A percentile compares a stretch with the other conserved stretches of the same genome.
These are phyloP conservation scores for Phrynocephalus forsythii DNA, from an alignment of 2,797 vertebrate genomes.

Conservation along the genomic window DNA sequence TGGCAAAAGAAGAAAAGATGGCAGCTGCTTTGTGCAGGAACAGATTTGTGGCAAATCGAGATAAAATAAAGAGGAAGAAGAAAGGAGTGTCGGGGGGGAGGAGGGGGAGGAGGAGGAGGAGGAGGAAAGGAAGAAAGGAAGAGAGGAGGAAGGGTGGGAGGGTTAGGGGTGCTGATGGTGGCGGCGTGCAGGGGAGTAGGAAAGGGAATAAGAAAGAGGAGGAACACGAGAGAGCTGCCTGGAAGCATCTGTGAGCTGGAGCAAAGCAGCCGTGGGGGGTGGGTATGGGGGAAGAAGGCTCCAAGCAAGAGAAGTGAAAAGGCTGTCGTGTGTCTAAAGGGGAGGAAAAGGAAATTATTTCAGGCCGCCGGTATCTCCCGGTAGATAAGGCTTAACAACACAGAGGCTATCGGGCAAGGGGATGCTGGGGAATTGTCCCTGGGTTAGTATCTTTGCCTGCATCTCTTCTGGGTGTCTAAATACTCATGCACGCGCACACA, in stretches of 20 bases:
- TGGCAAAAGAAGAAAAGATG: constrained; percentile 80
- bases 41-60: constrained; percentile 81
- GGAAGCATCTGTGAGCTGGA: not conserved
- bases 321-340: rapidly evolving
- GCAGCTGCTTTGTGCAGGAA: constrained; percentile 78
- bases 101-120: not conserved
- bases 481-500: not conserved
- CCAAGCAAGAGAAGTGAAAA: not conserved
- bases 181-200: not conserved
- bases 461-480: not conserved
- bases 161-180: not conserved
- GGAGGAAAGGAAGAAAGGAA: constrained; percentile 1
- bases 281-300: not conserved
- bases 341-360: constrained; percentile 10
- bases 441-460: rapidly evolving
- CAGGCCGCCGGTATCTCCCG: constrained; percentile 36
- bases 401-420: not conserved
- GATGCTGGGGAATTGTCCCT: not conserved
- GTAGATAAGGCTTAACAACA: constrained; percentile 14
- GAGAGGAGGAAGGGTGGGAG: not conserved
- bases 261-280: not conserved
- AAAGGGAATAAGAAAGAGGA: constrained; percentile 19
- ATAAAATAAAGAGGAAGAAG: constrained; percentile 79
- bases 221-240: constrained; percentile 40
- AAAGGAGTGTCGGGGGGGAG: constrained; percentile 54